Percentiles rank a stretch among this genome's conserved stretches.
phyloP scores from a whole-genome alignment of 1,140 invertebrate genomes.

The Anoplophora glabripennis region DNA sequence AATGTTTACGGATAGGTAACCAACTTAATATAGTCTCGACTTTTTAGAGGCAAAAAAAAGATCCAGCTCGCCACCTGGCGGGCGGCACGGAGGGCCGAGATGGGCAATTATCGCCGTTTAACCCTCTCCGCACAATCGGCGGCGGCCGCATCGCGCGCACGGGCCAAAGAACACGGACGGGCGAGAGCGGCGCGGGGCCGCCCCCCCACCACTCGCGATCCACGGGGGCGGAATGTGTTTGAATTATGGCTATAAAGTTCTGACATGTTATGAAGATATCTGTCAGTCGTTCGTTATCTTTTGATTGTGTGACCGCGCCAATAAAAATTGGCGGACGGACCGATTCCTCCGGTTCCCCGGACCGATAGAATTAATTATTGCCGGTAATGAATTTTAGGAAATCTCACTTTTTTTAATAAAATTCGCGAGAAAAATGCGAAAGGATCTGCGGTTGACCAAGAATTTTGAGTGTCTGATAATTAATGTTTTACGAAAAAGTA shows the following conservation, averaged over 20 bases:
- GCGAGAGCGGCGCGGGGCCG: slow-evolving; percentile 2
- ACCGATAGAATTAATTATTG: background rate
- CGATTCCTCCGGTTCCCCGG: background rate
- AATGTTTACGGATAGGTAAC: background rate
- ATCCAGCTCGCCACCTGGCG: background rate
- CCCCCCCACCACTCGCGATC: slow-evolving; percentile 16
- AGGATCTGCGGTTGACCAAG: no score
- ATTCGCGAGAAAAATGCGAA: no score
- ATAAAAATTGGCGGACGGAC: background rate
- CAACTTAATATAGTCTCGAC: background rate
- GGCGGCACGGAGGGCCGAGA: background rate
- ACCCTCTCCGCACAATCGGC: background rate
- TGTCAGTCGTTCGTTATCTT: slow-evolving; percentile 19
- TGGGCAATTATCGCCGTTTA: slow-evolving; percentile 16
- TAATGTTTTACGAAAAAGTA: no score
- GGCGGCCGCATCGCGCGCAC: slow-evolving; percentile 3
- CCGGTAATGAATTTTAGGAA: no score
- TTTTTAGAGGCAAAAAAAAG: background rate
- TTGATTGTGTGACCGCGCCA: slow-evolving; percentile 4
- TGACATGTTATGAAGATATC: slow-evolving; percentile 29
- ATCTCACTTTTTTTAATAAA: no score
- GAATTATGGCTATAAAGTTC: slow-evolving; percentile 37
- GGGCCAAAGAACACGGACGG: slow-evolving; percentile 14
- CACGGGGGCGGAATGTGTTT: slow-evolving; percentile 25
- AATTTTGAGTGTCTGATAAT: no score